phyloP scores from a whole-genome alignment of 2,113 vertebrate genomes.

The Campylomormyrus tamandua region DNA sequence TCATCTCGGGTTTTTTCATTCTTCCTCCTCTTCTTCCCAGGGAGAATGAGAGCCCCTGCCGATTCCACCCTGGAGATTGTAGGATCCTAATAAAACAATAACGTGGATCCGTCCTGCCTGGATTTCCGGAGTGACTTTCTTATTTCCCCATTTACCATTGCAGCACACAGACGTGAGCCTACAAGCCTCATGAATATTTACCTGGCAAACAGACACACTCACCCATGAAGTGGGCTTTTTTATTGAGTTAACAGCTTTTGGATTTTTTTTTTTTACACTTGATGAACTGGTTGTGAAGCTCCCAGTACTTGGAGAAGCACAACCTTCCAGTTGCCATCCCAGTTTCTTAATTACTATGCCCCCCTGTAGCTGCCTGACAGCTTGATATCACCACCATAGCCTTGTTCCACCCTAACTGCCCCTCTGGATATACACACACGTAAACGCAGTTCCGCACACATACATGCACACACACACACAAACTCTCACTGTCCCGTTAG shows the following conservation, averaged over 20 bases:
- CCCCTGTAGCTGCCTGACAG: not conserved
- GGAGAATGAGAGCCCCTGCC: not conserved
- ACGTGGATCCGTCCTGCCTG: not conserved
- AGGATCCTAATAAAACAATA: not conserved
- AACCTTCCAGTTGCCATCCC: not conserved
- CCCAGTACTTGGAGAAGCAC: not conserved
- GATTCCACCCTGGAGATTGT: not conserved
- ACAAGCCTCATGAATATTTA: not conserved
- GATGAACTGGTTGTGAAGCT: not conserved
- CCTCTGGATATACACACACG: not conserved
- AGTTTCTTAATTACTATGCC: not conserved
- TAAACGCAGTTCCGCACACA: not conserved
- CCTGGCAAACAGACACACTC: not conserved
- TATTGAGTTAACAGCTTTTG: not conserved
- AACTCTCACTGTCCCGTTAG: not conserved
- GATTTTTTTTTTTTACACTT: not conserved
- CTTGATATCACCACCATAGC: not conserved
- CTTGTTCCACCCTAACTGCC: not conserved
- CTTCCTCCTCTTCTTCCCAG: not conserved
- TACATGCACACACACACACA: not conserved
- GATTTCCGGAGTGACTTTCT: not conserved
- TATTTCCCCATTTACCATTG: not conserved
- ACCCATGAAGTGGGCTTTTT: not conserved
- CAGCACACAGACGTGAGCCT: not conserved
- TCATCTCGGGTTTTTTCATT: conserved; percentile 25